Base-by-base conservation (phyloP, 2,888 invertebrate genomes). In the Aromia moschata region DNA sequence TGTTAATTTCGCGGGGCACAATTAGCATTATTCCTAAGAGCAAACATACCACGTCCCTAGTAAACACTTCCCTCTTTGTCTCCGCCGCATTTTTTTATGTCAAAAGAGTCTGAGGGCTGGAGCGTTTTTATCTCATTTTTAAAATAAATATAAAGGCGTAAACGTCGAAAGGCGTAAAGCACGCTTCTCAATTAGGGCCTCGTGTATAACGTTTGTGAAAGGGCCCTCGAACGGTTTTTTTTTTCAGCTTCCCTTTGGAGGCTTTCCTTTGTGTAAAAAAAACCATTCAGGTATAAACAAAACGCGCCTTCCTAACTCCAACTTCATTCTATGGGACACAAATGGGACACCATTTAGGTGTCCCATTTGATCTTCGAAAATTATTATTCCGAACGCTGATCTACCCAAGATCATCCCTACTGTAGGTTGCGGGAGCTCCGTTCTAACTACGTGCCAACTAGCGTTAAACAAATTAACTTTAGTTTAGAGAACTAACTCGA, bases 161-260 rank as follows among this genome's bases (percentile, higher is more conserved):
- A 12, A 30, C 44, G 12, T 44, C 25, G 30, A 44, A 44, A 30
- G 44, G 44, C 25, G 14, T 44, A 30, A 30, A 44, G 44, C 15
- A 44, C 20, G 25, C 30, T 30, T 9, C 25, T 20, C 12, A 44
- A 44, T 44, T 44, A 44, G 15, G 12, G 12, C 14, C 30, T 25
- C 30, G 5, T 25, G 14, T 12, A 14, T 7, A 25, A 10, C 44
- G 15, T 44, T 44, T 44, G 25, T 14, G 5, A 30, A 14, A 25
- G 44, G 1, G 18, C 25, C 10, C 16, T 41, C 11, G 18, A 17
- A 16, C 11, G 10, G 7, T 20, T 18, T 44, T 20, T 25, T n/a
- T 12, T 14, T 44, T 9, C 11, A 43, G 7, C 30, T 25, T 16
- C n/a, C 40, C n/a, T 16, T 40, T 45, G 16, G 15, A 30, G 4